Evolutionary conservation across 1,140 invertebrate species (phyloP), one percentile per base, ranked within the genome.

Genomic region (Zaprionus tsacasi): DNA sequence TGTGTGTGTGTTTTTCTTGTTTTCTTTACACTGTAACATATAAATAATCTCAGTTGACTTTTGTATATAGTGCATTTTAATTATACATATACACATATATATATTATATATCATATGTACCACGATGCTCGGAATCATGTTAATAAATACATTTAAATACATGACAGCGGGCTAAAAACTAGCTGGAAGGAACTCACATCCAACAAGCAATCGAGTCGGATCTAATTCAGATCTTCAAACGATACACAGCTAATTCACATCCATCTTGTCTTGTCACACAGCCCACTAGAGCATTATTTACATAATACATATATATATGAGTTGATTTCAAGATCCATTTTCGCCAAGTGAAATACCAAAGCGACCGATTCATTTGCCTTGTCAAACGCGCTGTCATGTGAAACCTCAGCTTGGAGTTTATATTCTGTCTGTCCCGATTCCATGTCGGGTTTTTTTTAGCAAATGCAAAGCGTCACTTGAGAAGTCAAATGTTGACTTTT

Each of bases 11-110:
- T 30, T 40, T 4, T 13, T 40, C 5, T n/a, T 43, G n/a, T 48
- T 48, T 21, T n/a, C 12, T 60, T 8, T 63, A 27, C 40, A 30
- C 55, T 70, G 30, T 45, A 45, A 25, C 43, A 50, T 69, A 58
- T 75, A 70, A 63, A 70, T 75, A 69, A 75, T 75, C 57, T 70
- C 66, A 75, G 67, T 70, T 74, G 65, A 74, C 6, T 54, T 66
- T 67, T 75, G 67, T 70, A 75, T 70, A 75, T 75, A 70, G 67
- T 54, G 43, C 58, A 75, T 64, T 57, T 70, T 59, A 70, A 63
- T 12, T 43, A 43, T 63, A 69, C 52, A 40, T 40, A 3, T 40
- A 48, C 11, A 48, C 17, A 6, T 48, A 48, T 21, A 48, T 48
- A 48, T 48, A 48, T 48, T 21, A 17, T 48, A 48, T 48, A 21